Conservation (phyloP, 2,888 invertebrate species). For the Mellilla xanthometata region DNA sequence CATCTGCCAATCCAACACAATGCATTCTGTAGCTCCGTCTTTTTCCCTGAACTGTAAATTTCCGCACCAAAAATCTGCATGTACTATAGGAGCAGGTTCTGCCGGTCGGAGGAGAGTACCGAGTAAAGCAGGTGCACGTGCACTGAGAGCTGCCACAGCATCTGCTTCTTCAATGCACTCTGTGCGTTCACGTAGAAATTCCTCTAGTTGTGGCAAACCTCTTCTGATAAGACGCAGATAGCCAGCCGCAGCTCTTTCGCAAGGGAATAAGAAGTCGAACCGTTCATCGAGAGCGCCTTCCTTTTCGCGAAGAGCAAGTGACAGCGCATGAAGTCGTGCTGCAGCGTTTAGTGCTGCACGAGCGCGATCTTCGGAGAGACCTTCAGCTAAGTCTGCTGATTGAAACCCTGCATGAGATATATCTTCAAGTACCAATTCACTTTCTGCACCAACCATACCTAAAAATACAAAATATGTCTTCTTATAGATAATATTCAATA, state of each 20-base stretch:
- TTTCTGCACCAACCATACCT: constrained; percentile 77
- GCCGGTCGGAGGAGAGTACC: constrained; percentile 87
- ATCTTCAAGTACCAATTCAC: constrained; percentile 89
- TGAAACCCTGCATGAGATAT: constrained; percentile 85
- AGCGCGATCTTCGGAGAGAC: constrained; percentile 85
- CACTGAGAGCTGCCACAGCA: constrained; percentile 85
- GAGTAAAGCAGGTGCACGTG: constrained; percentile 87
- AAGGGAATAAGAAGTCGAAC: constrained; percentile 88
- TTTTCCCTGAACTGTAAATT: constrained; percentile 86
- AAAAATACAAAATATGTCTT: constrained; percentile 30
- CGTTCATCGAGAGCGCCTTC: constrained; percentile 73
- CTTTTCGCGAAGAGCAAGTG: constrained; percentile 79
- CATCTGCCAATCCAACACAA: constrained; percentile 93
- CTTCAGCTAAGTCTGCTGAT: constrained; percentile 86
- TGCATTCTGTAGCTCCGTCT: constrained; percentile 82
- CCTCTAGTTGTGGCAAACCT: constrained; percentile 88
- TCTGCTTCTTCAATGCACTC: constrained; percentile 84
- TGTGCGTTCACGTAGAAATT: constrained; percentile 86
- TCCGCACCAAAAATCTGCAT: constrained; percentile 93
- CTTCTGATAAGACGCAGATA: constrained; percentile 90
- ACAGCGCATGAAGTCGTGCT: constrained; percentile 88
- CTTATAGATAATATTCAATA: too few relatives aligned
- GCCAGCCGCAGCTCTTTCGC: constrained; percentile 89
- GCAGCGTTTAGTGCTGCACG: constrained; percentile 87
- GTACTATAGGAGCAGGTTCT: constrained; percentile 90